A percentile compares a stretch with the other conserved stretches of the same genome.
These are phyloP conservation scores for Physeter macrocephalus DNA, from an alignment of 2,113 vertebrate genomes.

Conservation along the genomic window DNA sequence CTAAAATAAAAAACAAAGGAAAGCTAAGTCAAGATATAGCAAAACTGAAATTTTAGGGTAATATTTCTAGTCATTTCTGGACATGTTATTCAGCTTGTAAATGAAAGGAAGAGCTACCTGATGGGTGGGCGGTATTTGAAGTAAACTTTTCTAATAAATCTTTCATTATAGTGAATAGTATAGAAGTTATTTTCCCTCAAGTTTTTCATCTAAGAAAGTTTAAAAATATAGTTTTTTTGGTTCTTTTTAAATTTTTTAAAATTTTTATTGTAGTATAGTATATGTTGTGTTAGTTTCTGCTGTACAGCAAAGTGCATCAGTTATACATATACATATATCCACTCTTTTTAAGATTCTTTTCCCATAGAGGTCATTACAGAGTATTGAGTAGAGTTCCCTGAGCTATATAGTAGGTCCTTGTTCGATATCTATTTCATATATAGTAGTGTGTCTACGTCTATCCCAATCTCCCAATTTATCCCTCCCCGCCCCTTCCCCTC, in stretches of 20 bases:
- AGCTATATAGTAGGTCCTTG: not conserved
- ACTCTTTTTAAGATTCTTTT: not conserved
- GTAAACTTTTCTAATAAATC: not conserved
- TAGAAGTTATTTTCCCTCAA: not conserved
- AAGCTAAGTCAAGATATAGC: not conserved
- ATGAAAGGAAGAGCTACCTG: not conserved
- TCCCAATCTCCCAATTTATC: not conserved
- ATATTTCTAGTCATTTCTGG: not conserved
- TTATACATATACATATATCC: not conserved
- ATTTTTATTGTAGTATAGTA: not conserved
- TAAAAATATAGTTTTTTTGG: not conserved
- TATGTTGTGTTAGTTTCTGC: not conserved
- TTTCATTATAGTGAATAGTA: not conserved
- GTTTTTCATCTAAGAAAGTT: not conserved
- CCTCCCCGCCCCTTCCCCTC: not conserved
- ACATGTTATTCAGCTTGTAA: not conserved
- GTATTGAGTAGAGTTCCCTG: not conserved
- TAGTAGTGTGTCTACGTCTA: not conserved
- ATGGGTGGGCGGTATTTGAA: not conserved
- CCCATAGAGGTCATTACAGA: not conserved
- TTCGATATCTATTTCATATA: not conserved
- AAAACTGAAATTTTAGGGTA: not conserved
- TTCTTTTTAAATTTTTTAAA: rapidly evolving
- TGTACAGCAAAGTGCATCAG: not conserved
- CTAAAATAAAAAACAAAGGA: not conserved